phyloP scores from a whole-genome alignment of 2,888 invertebrate genomes.

The Habroteleia sp. region DNA sequence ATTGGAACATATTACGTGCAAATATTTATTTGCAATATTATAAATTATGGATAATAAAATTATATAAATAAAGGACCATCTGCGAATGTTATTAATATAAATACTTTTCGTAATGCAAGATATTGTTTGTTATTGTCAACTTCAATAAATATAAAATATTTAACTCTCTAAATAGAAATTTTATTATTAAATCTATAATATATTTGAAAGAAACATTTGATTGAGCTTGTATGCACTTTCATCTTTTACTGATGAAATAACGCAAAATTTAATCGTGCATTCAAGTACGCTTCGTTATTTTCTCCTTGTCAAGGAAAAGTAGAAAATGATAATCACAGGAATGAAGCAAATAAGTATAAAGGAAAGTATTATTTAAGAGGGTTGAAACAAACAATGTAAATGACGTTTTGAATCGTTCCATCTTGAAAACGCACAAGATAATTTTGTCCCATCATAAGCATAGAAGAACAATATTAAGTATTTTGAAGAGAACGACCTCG shows the following conservation, averaged over 20 bases:
- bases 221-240: conserved; percentile 20
- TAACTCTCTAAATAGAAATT: no score
- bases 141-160: no score
- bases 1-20: no score
- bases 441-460: conserved; percentile 26
- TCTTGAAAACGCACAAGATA: conserved; percentile 22
- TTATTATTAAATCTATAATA: no score
- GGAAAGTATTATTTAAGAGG: conserved; percentile 52
- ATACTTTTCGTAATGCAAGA: no score
- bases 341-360: conserved; percentile 52
- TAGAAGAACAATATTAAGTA: conserved; percentile 45
- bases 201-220: conserved; percentile 63
- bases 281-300: conserved; percentile 71
- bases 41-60: no score
- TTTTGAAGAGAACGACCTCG: conserved; percentile 27
- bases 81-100: no score
- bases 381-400: conserved; percentile 42
- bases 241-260: conserved; percentile 38
- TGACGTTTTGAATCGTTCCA: conserved; percentile 31
- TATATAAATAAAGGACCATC: no score
- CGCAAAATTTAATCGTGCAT: conserved; percentile 43
- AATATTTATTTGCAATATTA: no score
- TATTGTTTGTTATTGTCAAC: no score
- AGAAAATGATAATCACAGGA: conserved; percentile 42
- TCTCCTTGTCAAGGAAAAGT: conserved; percentile 20